These are phyloP conservation scores for Phenganax subtilis DNA, from an alignment of 92 coral and sea anemone genomes.

Conservation along the genomic window DNA sequence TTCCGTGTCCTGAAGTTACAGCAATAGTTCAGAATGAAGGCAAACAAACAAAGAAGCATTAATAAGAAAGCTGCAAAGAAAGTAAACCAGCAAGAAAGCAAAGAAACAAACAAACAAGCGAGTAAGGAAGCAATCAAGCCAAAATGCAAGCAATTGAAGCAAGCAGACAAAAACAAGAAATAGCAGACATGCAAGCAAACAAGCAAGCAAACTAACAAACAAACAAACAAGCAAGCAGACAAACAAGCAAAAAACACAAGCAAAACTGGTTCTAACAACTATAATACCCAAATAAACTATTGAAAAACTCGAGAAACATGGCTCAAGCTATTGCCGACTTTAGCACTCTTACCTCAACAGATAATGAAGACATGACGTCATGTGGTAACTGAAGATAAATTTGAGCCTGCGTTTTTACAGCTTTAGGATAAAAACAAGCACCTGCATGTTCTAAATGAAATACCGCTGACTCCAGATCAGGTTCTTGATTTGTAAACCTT, in stretches of 20 bases:
- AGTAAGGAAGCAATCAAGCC: too few relatives aligned
- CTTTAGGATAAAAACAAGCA: conserved; percentile 65
- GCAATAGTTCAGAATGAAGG: background rate
- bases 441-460: conserved; percentile 88
- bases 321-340: background rate
- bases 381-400: conserved; percentile 83
- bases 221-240: too few relatives aligned
- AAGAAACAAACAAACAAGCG: too few relatives aligned
- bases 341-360: conserved; percentile 56
- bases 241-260: too few relatives aligned
- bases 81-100: too few relatives aligned
- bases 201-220: too few relatives aligned
- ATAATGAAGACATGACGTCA: conserved; percentile 53
- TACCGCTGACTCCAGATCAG: conserved; percentile 75
- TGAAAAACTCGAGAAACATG: background rate
- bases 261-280: too few relatives aligned
- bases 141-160: too few relatives aligned
- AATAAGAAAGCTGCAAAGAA: too few relatives aligned
- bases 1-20: conserved; percentile 54
- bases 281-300: background rate
- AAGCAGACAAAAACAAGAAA: too few relatives aligned
- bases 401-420: conserved; percentile 72
- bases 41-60: too few relatives aligned
- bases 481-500: conserved; percentile 77
- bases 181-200: too few relatives aligned